Evolutionary conservation across 2,113 vertebrate genomes (phyloP).

Genomic region (Lampris incognitus): DNA sequence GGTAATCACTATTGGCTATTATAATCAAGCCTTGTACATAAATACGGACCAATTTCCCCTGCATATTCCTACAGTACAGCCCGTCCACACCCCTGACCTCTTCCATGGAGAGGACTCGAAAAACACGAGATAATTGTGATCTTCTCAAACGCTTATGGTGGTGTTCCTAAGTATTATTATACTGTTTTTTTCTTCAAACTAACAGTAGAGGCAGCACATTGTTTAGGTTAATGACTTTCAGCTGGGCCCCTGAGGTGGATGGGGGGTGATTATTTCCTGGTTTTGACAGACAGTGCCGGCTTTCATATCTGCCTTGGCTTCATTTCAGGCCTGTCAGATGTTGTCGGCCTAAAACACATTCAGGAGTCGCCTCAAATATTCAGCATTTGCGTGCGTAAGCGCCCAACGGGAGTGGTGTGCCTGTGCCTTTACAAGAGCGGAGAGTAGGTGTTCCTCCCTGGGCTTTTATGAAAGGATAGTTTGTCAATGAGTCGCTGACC

Average conservation of each 20-base stretch:
- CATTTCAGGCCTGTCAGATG: constrained; percentile 85
- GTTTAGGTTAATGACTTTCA: constrained; percentile 95
- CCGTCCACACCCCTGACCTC: constrained; percentile 38
- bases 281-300: constrained; percentile 91
- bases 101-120: constrained; percentile 12
- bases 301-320: constrained; percentile 89
- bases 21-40: constrained; percentile 47
- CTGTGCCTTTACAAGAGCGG: not conserved
- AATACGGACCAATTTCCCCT: constrained; percentile 41
- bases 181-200: constrained; percentile 79
- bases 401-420: constrained; percentile 25
- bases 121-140: constrained; percentile 87
- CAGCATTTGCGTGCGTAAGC: constrained; percentile 50
- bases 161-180: constrained; percentile 87
- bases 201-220: constrained; percentile 92
- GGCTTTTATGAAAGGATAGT: constrained; percentile 73
- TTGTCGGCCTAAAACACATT: constrained; percentile 85
- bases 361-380: constrained; percentile 80
- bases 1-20: constrained; percentile 43
- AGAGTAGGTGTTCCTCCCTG: constrained; percentile 50
- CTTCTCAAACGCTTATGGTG: constrained; percentile 87
- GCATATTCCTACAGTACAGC: constrained; percentile 72
- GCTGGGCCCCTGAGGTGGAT: constrained; percentile 84
- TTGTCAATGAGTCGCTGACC: constrained; percentile 62
- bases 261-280: constrained; percentile 90